These are phyloP conservation scores for Zaprionus gabonicus DNA, from an alignment of 1,140 invertebrate genomes.

Conservation along the genomic window DNA sequence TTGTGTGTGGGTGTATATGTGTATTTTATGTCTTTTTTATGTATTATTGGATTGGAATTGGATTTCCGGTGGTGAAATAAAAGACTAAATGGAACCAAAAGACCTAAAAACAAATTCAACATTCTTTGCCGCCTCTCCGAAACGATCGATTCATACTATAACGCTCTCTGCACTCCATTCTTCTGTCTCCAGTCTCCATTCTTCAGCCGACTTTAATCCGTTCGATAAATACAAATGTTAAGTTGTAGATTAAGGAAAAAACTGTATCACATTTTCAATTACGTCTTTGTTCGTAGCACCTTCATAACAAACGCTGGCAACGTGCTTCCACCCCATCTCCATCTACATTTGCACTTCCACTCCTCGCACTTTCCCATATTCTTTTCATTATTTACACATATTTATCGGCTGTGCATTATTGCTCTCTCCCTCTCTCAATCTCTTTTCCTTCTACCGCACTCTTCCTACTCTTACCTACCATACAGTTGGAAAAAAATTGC, in stretches of 20 bases:
- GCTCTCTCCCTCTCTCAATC: constrained; percentile 1
- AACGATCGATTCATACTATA: constrained; percentile 11
- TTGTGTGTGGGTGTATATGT: constrained; percentile 15
- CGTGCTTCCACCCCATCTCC: constrained; percentile 20
- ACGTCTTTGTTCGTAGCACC: constrained; percentile 84
- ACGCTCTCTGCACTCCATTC: not conserved
- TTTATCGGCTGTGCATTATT: constrained; percentile 9
- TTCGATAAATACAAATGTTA: constrained; percentile 69
- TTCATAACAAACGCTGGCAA: constrained; percentile 69
- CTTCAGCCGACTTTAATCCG: constrained; percentile 11
- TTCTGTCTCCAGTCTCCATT: constrained; percentile 6
- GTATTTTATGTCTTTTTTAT: constrained; percentile 6
- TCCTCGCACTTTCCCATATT: not conserved
- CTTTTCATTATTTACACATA: constrained; percentile 46
- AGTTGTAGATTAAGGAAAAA: constrained; percentile 73
- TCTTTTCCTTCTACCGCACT: not conserved
- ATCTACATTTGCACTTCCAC: constrained; percentile 1
- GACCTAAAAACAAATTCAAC: constrained; percentile 29
- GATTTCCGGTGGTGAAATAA: constrained; percentile 28
- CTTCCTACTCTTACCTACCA: constrained; percentile 59
- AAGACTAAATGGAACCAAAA: constrained; percentile 34
- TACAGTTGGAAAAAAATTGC: constrained; percentile 80
- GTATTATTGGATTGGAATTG: constrained; percentile 14
- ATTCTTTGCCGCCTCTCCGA: constrained; percentile 14
- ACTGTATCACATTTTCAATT: constrained; percentile 84